Evolutionary conservation across 30 jellyfish, hydroid and myxozoan genomes (phyloP), one percentile per base, ranked within the genome.

Genomic region (Pseudorhiza aurosa): DNA sequence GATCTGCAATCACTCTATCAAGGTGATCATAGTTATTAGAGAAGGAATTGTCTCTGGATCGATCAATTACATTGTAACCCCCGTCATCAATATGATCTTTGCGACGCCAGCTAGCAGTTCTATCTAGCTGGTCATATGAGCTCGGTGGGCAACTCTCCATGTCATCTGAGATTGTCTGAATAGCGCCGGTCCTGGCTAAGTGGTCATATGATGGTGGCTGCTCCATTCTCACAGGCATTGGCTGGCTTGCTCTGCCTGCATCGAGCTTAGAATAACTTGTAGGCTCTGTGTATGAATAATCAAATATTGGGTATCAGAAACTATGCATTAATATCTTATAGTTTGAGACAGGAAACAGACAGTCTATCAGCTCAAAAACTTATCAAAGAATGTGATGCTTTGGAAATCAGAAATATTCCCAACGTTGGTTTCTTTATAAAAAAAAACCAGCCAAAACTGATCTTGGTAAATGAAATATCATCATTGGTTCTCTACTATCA

Each of bases 91-190:
- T 11, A 28, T 36, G 46, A 37, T 72, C 47, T 67, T 67, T 85
- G 33, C 80, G 65, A 10, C 75, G 75, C 89, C 84, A 85, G 47
- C 96, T 72, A 2, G 49, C 60, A 0, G 96, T 64, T 31, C 96
- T 89, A 50, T 85, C 86, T 21, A 85, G 75, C 51, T 85, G 96
- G 47, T 85, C 90, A 64, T 85, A 85, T 14, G 80, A 36, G 47
- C 69, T 65, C 8, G 94, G 83, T 0, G 94, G 77, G 22, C 81
- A 58, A 19, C 53, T 36, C 3, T 30, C 81, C 55, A 57, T 11
- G 47, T 77, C 89, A 36, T 77, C 89, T 40, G 70, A 68, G 17
- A 39, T 40, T 1, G 83, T 37, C 18, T 26, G 37, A 6, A 82
- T 82, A 1, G 26, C 72, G 19, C 87, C 96, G 12, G 87, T 75